Percentiles rank a stretch among this genome's conserved stretches.
Evolutionary conservation across 2,113 vertebrate genomes (phyloP).

Genomic region (Paralichthys olivaceus): DNA sequence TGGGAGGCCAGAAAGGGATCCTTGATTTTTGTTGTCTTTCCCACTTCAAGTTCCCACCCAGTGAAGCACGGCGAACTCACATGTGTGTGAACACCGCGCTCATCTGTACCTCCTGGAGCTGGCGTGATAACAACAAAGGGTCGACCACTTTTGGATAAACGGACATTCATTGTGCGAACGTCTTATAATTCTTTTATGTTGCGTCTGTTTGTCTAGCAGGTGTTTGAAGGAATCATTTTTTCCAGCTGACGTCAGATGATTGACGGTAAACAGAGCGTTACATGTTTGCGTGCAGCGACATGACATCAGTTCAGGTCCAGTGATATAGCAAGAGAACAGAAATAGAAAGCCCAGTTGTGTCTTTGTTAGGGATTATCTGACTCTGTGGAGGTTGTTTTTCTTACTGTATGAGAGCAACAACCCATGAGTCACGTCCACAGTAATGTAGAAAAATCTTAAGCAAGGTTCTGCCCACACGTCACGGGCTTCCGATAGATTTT

Average conservation of each 20-base stretch:
- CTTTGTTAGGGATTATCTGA: conserved; percentile 46
- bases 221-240: conserved; percentile 36
- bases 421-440: background rate
- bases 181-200: conserved; percentile 5
- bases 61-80: background rate
- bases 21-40: conserved; percentile 61
- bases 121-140: background rate
- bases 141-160: background rate
- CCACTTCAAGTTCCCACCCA: conserved; percentile 57
- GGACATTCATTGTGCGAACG: background rate
- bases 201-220: background rate
- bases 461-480: conserved; percentile 11
- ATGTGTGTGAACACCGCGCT: background rate
- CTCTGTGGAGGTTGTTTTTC: conserved; percentile 29
- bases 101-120: background rate
- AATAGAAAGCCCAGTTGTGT: conserved; percentile 42
- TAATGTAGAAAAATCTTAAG: conserved; percentile 15
- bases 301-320: conserved; percentile 25
- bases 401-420: background rate
- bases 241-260: conserved; percentile 6
- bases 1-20: conserved; percentile 34
- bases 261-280: conserved; percentile 43
- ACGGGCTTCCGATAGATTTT: background rate
- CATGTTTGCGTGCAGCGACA: conserved; percentile 7
- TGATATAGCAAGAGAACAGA: conserved; percentile 21